phyloP scores from a whole-genome alignment of 1,140 invertebrate genomes.

The Mylabris phalerata region DNA sequence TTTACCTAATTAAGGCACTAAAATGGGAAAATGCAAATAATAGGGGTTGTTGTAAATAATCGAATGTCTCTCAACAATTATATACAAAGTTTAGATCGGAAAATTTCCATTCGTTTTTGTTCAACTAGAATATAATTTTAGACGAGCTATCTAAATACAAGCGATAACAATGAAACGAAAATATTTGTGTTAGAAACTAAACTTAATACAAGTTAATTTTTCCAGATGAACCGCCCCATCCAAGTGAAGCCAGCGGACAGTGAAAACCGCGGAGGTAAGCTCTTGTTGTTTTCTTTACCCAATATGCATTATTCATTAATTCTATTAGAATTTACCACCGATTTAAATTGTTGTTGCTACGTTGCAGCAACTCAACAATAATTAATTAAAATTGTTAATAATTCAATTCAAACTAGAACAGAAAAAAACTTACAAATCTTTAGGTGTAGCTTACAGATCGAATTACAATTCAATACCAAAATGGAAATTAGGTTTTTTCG shows the following conservation, averaged over 20 bases:
- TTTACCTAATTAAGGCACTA: no score
- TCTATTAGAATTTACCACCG: constrained; percentile 14
- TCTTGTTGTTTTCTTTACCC: constrained; percentile 24
- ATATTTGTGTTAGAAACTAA: no score
- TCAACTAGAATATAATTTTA: no score
- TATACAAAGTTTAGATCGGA: no score
- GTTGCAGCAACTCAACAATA: neutral
- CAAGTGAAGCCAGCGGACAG: constrained; percentile 99
- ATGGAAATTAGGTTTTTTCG: neutral
- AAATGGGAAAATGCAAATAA: no score
- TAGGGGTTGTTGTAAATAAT: no score
- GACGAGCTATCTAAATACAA: no score
- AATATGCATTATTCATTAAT: constrained; percentile 20
- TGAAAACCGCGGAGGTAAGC: constrained; percentile 94
- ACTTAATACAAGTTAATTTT: neutral
- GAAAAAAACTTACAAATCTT: neutral
- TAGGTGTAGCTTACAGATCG: constrained; percentile 1
- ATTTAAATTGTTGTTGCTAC: constrained; percentile 7
- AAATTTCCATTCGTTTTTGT: no score
- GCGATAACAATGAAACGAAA: no score
- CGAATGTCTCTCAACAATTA: no score
- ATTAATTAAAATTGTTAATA: constrained; percentile 9
- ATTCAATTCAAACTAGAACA: no score
- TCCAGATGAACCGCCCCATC: constrained; percentile 98
- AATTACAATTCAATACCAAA: neutral